Conservation (phyloP, 2,113 vertebrate genomes). For the Ceuthmochares aereus region DNA sequence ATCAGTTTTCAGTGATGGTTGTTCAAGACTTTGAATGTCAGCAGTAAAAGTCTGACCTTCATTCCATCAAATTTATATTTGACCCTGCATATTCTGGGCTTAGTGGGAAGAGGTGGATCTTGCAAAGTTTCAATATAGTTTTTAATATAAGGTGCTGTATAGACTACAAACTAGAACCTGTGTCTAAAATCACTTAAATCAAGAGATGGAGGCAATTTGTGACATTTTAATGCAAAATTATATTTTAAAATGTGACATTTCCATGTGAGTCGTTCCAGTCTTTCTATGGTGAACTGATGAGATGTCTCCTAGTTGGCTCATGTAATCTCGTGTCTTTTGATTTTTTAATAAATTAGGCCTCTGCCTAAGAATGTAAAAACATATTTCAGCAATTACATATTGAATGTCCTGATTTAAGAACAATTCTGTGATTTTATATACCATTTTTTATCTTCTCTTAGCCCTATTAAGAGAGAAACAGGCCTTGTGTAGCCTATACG, state of each 20-base stretch:
- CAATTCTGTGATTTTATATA: not conserved
- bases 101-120: not conserved
- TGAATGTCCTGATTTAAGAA: not conserved
- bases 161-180: not conserved
- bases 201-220: not conserved
- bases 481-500: not conserved
- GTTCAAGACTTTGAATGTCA: not conserved
- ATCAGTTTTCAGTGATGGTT: not conserved
- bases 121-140: not conserved
- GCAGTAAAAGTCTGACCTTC: not conserved
- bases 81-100: not conserved
- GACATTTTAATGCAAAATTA: slow-evolving; percentile 18
- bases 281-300: not conserved
- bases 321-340: not conserved
- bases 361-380: not conserved
- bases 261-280: not conserved
- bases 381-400: not conserved
- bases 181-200: not conserved
- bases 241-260: slow-evolving; percentile 6
- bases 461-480: not conserved
- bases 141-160: not conserved
- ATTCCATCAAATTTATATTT: not conserved
- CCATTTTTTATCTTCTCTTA: not conserved
- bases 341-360: not conserved
- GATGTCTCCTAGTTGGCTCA: not conserved